These are phyloP conservation scores for Conopomorpha cramerella DNA, from an alignment of 1,140 invertebrate species.

Conservation along the genomic window DNA sequence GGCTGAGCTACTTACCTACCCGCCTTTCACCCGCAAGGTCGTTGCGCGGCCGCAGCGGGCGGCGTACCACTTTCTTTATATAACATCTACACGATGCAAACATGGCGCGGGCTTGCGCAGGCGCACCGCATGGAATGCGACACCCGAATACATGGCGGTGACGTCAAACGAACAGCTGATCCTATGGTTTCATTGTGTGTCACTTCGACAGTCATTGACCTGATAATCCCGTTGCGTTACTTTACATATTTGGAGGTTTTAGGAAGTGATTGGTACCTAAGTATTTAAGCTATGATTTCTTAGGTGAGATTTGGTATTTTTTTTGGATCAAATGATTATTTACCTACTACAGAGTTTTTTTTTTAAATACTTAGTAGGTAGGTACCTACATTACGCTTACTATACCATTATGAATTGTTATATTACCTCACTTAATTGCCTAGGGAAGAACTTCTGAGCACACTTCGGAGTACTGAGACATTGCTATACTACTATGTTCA, in stretches of 20 bases:
- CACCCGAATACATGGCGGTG: slow-evolving; percentile 46
- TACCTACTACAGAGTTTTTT: neutral
- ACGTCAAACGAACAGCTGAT: slow-evolving; percentile 42
- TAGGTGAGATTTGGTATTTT: neutral
- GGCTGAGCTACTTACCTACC: slow-evolving; percentile 49
- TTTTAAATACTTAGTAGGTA: too few relatives aligned
- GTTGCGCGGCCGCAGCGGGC: slow-evolving; percentile 46
- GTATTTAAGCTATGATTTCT: neutral
- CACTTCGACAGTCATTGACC: neutral
- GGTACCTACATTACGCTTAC: too few relatives aligned
- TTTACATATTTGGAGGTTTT: neutral
- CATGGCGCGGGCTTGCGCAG: slow-evolving; percentile 21
- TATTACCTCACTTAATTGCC: too few relatives aligned
- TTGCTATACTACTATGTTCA: too few relatives aligned
- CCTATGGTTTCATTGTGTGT: too few relatives aligned
- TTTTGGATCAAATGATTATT: neutral
- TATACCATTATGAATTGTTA: too few relatives aligned
- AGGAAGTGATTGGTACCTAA: neutral
- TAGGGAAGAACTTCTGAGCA: too few relatives aligned
- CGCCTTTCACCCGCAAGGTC: slow-evolving; percentile 58
- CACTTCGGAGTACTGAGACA: too few relatives aligned
- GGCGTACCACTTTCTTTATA: slow-evolving; percentile 34
- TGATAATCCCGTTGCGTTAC: neutral
- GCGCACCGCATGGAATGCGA: slow-evolving; percentile 32
- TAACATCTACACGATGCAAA: slow-evolving; percentile 2